A percentile compares a stretch with the other conserved stretches of the same genome.
Evolutionary conservation across 1,140 invertebrate species (phyloP).

Genomic region (Triops cancriformis): DNA sequence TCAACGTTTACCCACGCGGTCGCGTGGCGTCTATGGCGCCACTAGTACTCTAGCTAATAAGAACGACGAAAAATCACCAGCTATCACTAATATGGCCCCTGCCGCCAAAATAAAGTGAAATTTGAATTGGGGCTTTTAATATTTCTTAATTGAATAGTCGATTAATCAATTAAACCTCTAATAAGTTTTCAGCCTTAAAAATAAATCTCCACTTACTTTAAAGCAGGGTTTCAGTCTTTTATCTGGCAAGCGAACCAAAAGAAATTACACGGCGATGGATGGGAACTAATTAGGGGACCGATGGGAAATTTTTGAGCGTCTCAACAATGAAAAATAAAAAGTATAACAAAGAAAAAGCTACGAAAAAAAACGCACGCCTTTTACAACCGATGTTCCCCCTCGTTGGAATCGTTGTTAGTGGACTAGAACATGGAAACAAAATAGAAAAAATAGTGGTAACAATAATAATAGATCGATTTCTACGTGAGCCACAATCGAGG

Average conservation of each 20-base stretch:
- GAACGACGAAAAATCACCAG: no score
- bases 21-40: no score
- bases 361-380: background rate
- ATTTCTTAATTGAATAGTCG: background rate
- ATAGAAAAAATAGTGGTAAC: background rate
- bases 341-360: slow-evolving; percentile 2
- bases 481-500: background rate
- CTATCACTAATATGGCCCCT: no score
- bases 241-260: background rate
- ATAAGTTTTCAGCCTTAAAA: background rate
- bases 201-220: no score
- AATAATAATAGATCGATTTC: background rate
- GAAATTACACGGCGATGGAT: background rate
- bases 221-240: no score
- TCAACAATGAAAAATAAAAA: background rate
- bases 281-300: no score
- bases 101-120: no score
- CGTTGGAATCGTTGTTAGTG: slow-evolving; percentile 13
- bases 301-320: no score
- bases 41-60: no score
- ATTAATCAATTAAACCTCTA: background rate
- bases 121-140: no score
- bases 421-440: background rate
- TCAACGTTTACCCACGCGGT: no score
- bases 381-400: background rate